Base-by-base conservation (phyloP, 2,888 invertebrate species). In the Willowsia nigromaculata region DNA sequence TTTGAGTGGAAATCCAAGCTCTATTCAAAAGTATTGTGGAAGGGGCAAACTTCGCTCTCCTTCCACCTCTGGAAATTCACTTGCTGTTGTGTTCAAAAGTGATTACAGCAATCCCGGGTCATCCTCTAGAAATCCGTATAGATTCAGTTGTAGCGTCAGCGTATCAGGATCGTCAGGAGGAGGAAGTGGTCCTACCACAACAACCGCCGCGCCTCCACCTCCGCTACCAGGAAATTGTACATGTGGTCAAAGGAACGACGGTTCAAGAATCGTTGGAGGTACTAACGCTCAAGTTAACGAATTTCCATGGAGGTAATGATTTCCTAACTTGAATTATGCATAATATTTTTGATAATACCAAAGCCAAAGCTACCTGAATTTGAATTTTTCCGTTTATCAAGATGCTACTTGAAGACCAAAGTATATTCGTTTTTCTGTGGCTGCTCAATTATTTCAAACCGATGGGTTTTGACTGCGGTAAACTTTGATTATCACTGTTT, bases 201-300 rank as follows among this genome's bases (percentile, higher is more conserved):
- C 59, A 1, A 1, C 37, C 1, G 25, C 62, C 15, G 3, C 81
- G 1, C 37, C 30, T 15, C 22, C 18, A 15, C 68, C 47, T n/a
- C 25, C 68, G 5, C 1, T 5, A 5, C n/a, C 47, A 9, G 33
- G 47, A 50, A 74, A 27, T 22, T 89, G 89, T 59, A 71, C 56
- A 18, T 90, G 90, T 88, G 90, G 90, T 3, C 43, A 85, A 47
- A 47, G 81, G n/a, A 85, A 85, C 62, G 71, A 65, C 13, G 84
- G 30, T 37, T n/a, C n/a, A n/a, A 43, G 91, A 43, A 92, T 92
- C 27, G 91, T 92, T 18, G 91, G 91, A 11, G 92, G 92, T 25
- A 47, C 25, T 0, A 59, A 85, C 15, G 87, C 91, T 1, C 40
- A 53, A 18, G 22, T 25, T 1, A 76, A 74, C 11, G 90, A 90